A percentile compares a stretch with the other conserved stretches of the same genome.
Conservation (phyloP, 1,140 invertebrate genomes). For the Battus philenor region DNA sequence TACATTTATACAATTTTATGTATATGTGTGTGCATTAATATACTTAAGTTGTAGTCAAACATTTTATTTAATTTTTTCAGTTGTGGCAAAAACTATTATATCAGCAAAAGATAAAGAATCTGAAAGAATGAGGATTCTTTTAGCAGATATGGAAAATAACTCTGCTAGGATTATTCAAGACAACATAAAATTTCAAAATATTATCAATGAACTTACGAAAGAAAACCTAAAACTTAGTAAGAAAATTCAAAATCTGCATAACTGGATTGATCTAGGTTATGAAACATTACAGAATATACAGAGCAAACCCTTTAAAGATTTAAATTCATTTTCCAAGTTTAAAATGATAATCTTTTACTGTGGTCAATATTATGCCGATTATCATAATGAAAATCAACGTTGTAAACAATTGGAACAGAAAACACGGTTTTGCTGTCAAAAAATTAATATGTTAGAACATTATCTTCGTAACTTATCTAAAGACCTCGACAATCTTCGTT, state of each 20-base stretch:
- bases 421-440: conserved; percentile 4
- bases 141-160: conserved; percentile 3
- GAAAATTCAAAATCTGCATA: conserved; percentile 4
- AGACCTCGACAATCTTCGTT: conserved; percentile 3
- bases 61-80: no score
- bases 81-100: conserved; percentile 11
- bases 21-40: no score
- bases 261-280: conserved; percentile 10
- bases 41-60: no score
- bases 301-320: conserved; percentile 5
- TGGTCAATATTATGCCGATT: conserved; percentile 14
- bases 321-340: conserved; percentile 6
- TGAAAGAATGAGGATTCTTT: conserved; percentile 4
- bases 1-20: no score
- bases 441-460: conserved; percentile 10
- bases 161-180: conserved; percentile 1
- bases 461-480: conserved; percentile 3
- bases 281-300: conserved; percentile 10
- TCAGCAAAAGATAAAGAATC: conserved; percentile 12
- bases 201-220: conserved; percentile 2
- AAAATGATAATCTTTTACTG: conserved; percentile 13
- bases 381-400: conserved; percentile 8
- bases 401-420: conserved; percentile 13
- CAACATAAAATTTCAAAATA: conserved; percentile 4
- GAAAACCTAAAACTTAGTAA: conserved; percentile 3